Evolutionary conservation across 2,888 invertebrate species (phyloP).

Genomic region (Stenurella melanura): DNA sequence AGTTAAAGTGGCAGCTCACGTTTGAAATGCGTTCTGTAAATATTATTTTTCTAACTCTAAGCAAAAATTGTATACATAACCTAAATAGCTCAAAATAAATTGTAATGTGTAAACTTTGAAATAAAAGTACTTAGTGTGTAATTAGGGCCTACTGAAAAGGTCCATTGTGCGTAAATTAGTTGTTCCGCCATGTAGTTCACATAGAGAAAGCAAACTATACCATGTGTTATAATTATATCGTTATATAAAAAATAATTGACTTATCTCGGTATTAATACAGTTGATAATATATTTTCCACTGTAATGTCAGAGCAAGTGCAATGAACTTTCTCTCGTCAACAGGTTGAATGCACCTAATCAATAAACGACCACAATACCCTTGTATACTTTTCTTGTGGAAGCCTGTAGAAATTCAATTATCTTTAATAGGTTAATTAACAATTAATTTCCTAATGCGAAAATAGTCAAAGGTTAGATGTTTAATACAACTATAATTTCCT

Average conservation of each 20-base stretch:
- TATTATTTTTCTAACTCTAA: too few species aligned
- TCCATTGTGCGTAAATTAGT: too few species aligned
- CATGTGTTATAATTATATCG: too few species aligned
- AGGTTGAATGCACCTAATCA: slow-evolving; percentile 42
- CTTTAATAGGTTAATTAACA: slow-evolving; percentile 27
- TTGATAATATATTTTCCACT: slow-evolving; percentile 17
- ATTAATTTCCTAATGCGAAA: slow-evolving; percentile 33
- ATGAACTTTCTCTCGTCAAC: slow-evolving; percentile 51
- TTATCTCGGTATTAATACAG: slow-evolving; percentile 12
- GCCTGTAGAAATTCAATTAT: slow-evolving; percentile 26
- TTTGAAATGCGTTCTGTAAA: too few species aligned
- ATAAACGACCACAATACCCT: slow-evolving; percentile 25
- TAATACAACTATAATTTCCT: slow-evolving; percentile 5
- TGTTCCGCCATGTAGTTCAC: too few species aligned
- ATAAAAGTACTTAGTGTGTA: too few species aligned
- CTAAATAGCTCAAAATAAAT: too few species aligned
- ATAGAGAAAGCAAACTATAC: too few species aligned
- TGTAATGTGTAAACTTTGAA: too few species aligned
- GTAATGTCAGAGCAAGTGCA: slow-evolving; percentile 43
- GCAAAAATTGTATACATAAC: too few species aligned
- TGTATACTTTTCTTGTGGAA: slow-evolving; percentile 24
- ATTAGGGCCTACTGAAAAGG: too few species aligned
- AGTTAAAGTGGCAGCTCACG: too few species aligned
- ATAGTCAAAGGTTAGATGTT: slow-evolving; percentile 17
- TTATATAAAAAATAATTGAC: background rate